phyloP scores from a whole-genome alignment of 2,888 invertebrate genomes.

The Cerastis leucographa region DNA sequence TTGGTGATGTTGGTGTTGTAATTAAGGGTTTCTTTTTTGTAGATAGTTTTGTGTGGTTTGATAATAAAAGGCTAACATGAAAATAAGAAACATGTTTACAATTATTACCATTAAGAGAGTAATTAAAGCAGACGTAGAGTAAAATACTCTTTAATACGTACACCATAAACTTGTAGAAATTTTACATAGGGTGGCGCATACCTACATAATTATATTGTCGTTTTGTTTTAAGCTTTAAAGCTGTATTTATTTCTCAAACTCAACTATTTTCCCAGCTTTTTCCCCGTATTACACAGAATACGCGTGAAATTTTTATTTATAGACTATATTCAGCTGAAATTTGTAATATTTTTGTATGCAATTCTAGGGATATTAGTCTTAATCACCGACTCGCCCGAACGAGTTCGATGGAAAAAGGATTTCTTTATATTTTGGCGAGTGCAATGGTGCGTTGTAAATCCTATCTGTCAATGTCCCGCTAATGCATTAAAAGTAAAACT shows the following conservation, averaged over 20 bases:
- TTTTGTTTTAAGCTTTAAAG: background rate
- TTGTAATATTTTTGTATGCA: constrained; percentile 5
- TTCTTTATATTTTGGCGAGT: constrained; percentile 38
- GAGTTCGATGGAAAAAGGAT: constrained; percentile 34
- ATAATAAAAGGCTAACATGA: background rate
- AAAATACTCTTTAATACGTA: background rate
- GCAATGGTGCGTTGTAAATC: constrained; percentile 53
- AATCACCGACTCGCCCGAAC: constrained; percentile 28
- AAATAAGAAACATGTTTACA: background rate
- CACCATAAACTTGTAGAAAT: background rate
- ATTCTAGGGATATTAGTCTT: constrained; percentile 37
- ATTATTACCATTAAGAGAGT: background rate
- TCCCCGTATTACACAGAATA: background rate
- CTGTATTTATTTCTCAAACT: background rate
- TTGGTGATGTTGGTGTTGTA: constrained; percentile 16
- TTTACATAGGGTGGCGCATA: background rate
- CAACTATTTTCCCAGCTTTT: background rate
- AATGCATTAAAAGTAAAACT: constrained; percentile 49
- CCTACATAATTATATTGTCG: too few species aligned
- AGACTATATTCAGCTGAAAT: constrained; percentile 22
- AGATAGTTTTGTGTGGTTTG: background rate
- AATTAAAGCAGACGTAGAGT: background rate
- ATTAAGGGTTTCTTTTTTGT: constrained; percentile 19
- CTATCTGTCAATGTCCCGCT: constrained; percentile 39
- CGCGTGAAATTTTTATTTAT: constrained; percentile 4